Evolutionary conservation across 2,797 vertebrate genomes (phyloP), one percentile per base, ranked within the genome.

Genomic region (Enteromius argenteus): DNA sequence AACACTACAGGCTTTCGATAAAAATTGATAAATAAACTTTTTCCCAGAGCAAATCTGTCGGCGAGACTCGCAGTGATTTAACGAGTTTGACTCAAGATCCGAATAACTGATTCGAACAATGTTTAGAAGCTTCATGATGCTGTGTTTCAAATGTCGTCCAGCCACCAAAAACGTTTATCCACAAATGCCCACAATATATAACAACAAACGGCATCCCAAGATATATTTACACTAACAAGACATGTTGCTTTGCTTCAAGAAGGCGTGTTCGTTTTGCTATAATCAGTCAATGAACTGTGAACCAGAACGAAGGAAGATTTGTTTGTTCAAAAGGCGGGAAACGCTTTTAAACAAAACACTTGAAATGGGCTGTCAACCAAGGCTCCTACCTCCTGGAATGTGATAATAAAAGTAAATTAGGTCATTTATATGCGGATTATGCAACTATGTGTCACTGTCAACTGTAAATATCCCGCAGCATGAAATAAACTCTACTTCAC

Each of bases 351-450:
- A 49, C 39, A 8, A 71, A 44, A 8, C 14, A 1, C 14, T 74
- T 35, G n/a, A 77, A 23, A 5, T 14, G 11, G 4, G n/a, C 4
- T 32, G 64, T 73, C 10, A 10, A 15, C 56, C 0, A 10, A 80
- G 19, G 58, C 44, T 21, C 21, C 7, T 15, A 6, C 3, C 49
- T 8, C 4, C 53, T 87, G 87, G 86, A 89, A 89, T 88, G 82
- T 49, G 53, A 64, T 89, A 87, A 74, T 39, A 85, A 86, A 39
- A 62, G 75, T 46, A 73, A 77, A 82, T 49, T 2, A 42, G 32
- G 27, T 66, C 5, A 46, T 87, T 89, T 78, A 72, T 73, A 42
- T 58, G 49, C 60, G 10, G 3, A 44, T 37, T 62, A 42, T 56
- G 66, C 32, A 56, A 44, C 23, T 39, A 35, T 44, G 62, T 68